Evolutionary conservation across 2,113 vertebrate genomes (phyloP), one percentile per base, ranked within the genome.

Genomic region (Ornithorhynchus anatinus): DNA sequence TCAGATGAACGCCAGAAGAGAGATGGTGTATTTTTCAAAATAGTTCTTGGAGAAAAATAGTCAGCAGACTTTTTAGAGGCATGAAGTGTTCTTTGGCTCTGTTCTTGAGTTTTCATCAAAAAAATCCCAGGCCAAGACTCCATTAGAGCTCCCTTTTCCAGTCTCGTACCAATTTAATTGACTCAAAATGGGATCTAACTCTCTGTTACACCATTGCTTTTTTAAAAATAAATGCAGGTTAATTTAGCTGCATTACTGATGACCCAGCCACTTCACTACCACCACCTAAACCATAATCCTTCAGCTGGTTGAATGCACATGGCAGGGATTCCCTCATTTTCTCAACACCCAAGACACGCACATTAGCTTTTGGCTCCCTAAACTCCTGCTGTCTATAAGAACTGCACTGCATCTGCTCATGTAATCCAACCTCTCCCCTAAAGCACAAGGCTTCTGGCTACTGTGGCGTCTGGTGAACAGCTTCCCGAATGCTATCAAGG

Each of bases 191-290:
- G 2, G 53, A n/a, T 1, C 0, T 22, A 47, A 65, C 50, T 25
- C 13, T n/a, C 36, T 11, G 8, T 57, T 42, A 22, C 0, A 1
- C 22, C 14, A 52, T 22, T 14, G 44, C 51, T 44, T 77, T 47
- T 43, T 31, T 35, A 16, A n/a, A n/a, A n/a, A n/a, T n/a, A n/a
- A n/a, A 29, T 66, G 43, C 25, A 20, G n/a, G 54, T 72, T 59
- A 25, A 54, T 64, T 50, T 53, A 11, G 61, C 47, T 25, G n/a
- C 72, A 44, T 60, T 64, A 53, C 69, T 32, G 39, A 36, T 0
- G 5, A 6, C 3, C 27, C 33, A 37, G 47, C 14, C 31, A 1
- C 42, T 75, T 27, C 7, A 20, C 8, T 22, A 48, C n/a, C 50
- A 38, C 2, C 14, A 39, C 38, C 7, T 35, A 48, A 29, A 19